phyloP scores from a whole-genome alignment of 2,797 vertebrate species.

The Chlorospingus semifuscus region DNA sequence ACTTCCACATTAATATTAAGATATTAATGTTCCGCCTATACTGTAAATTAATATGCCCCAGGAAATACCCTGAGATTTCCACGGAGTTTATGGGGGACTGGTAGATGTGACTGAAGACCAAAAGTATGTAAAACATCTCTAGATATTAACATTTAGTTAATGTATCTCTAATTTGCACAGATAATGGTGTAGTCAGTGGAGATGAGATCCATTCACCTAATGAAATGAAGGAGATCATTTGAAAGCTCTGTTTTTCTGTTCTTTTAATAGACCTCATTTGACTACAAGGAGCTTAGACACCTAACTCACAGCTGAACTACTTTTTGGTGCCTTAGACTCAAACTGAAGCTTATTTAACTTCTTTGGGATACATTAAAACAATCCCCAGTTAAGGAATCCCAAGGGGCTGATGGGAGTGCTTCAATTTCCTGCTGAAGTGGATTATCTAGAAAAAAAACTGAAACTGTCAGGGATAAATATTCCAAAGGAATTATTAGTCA shows the following conservation, averaged over 20 bases:
- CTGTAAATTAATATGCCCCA: accelerated
- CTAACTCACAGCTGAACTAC: neutral
- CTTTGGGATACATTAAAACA: neutral
- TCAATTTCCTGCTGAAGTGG: neutral
- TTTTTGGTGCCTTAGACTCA: neutral
- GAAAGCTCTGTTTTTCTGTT: neutral
- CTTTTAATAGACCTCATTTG: neutral
- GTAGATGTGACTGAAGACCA: neutral
- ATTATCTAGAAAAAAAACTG: neutral
- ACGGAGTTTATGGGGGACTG: accelerated
- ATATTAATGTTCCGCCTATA: neutral
- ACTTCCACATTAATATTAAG: neutral
- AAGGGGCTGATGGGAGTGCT: neutral
- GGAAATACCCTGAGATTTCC: neutral
- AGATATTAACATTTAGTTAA: neutral
- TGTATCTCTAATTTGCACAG: neutral
- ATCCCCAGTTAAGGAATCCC: neutral
- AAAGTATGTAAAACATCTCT: neutral
- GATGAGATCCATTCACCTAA: neutral
- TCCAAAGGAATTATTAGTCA: neutral
- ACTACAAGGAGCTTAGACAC: neutral
- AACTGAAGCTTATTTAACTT: neutral
- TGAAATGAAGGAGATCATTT: neutral
- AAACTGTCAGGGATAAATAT: neutral
- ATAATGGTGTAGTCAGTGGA: neutral